phyloP scores from a whole-genome alignment of 2,113 vertebrate genomes.

The Perccottus glenii region DNA sequence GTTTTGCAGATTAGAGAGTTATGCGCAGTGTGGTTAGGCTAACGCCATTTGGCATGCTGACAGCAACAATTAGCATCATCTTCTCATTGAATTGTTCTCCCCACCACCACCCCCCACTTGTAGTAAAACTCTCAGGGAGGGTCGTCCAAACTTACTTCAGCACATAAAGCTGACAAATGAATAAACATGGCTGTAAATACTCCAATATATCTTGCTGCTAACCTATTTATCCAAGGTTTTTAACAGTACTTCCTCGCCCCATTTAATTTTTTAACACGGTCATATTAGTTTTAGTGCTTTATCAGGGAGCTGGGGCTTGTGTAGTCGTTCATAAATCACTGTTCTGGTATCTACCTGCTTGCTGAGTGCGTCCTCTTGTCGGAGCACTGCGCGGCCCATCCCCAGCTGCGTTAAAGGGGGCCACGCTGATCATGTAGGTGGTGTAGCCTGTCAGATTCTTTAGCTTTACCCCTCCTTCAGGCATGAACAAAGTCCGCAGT shows the following conservation, averaged over 20 bases:
- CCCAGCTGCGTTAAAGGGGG: constrained; percentile 92
- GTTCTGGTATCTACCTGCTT: constrained; percentile 84
- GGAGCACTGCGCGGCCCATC: constrained; percentile 90
- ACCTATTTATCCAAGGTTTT: constrained; percentile 30
- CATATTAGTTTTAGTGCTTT: constrained; percentile 16
- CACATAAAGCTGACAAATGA: constrained; percentile 48
- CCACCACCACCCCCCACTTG: constrained; percentile 33
- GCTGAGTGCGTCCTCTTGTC: constrained; percentile 86
- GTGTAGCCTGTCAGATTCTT: constrained; percentile 97
- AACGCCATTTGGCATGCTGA: constrained; percentile 61
- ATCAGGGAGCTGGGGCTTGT: background rate
- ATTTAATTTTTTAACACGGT: background rate
- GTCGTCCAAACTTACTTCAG: constrained; percentile 30
- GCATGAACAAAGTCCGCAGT: constrained; percentile 91
- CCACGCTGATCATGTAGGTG: constrained; percentile 91
- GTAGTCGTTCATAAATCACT: background rate
- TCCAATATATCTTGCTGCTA: constrained; percentile 9
- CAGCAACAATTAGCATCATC: constrained; percentile 63
- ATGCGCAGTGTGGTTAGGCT: constrained; percentile 40
- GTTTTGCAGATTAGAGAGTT: constrained; percentile 56
- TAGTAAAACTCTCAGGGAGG: constrained; percentile 35
- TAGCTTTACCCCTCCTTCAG: constrained; percentile 88
- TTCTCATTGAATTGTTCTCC: constrained; percentile 52
- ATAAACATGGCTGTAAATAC: constrained; percentile 28
- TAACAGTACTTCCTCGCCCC: constrained; percentile 19